Evolutionary conservation across 2,797 vertebrate species (phyloP).

Genomic region (Fratercula arctica): DNA sequence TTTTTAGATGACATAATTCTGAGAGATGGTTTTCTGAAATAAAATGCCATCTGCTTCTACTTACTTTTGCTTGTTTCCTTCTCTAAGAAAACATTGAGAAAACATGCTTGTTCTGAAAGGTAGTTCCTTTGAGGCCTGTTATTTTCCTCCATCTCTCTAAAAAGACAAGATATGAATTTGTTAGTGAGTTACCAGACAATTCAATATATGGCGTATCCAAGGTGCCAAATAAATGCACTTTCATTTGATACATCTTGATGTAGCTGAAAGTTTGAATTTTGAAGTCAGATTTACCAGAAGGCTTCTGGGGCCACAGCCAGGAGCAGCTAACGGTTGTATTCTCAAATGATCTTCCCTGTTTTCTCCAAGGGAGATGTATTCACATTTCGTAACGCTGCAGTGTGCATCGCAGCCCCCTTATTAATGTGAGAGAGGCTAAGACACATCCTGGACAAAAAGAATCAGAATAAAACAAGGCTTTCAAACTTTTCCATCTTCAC

Average conservation of each 20-base stretch:
- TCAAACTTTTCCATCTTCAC: background rate
- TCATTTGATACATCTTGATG: background rate
- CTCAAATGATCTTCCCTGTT: background rate
- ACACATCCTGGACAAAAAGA: background rate
- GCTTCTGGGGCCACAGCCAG: background rate
- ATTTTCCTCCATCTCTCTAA: conserved; percentile 10
- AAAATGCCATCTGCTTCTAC: conserved; percentile 54
- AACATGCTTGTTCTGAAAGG: conserved; percentile 39
- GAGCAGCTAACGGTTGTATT: background rate
- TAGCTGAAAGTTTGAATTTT: conserved; percentile 12
- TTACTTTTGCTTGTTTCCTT: conserved; percentile 44
- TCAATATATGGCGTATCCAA: background rate
- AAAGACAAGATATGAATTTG: conserved; percentile 36
- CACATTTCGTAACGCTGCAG: background rate
- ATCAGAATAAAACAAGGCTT: background rate
- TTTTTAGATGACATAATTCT: conserved; percentile 50
- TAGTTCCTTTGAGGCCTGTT: conserved; percentile 27
- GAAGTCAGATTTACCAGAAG: conserved; percentile 24
- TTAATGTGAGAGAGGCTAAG: background rate
- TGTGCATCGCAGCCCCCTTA: background rate
- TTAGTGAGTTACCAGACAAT: conserved; percentile 9
- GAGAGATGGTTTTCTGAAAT: conserved; percentile 52
- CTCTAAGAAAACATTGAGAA: conserved; percentile 35
- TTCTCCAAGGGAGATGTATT: background rate
- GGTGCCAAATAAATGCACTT: background rate